Conservation (phyloP, 1,140 invertebrate genomes). For the Zaprionus lachaisei region DNA sequence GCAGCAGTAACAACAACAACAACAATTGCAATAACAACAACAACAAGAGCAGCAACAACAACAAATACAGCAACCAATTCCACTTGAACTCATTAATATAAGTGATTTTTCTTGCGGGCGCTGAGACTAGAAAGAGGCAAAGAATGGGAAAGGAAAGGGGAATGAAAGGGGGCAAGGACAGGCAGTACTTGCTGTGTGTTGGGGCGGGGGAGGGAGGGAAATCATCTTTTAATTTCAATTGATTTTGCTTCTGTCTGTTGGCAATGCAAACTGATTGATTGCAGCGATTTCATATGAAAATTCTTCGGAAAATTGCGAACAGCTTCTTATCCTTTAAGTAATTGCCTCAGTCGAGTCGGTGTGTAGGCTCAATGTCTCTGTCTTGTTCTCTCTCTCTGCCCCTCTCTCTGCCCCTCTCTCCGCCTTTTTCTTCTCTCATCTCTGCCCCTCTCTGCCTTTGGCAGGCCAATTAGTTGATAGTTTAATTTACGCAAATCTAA, state of each 20-base stretch:
- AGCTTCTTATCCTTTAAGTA: conserved; percentile 70
- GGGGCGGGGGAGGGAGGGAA: conserved; percentile 22
- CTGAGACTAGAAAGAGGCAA: conserved; percentile 24
- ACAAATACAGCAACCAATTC: conserved; percentile 54
- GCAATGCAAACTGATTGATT: conserved; percentile 79
- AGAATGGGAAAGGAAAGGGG: not conserved
- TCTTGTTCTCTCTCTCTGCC: not conserved
- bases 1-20: conserved; percentile 24
- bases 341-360: conserved; percentile 45
- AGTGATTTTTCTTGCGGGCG: conserved; percentile 81
- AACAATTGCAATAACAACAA: not conserved
- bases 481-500: conserved; percentile 78
- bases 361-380: not conserved
- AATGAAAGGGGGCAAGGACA: not conserved
- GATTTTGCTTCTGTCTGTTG: conserved; percentile 73
- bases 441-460: conserved; percentile 6
- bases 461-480: conserved; percentile 64
- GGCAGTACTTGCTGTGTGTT: not conserved
- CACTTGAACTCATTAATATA: conserved; percentile 82
- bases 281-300: conserved; percentile 78
- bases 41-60: conserved; percentile 8
- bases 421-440: not conserved
- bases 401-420: not conserved
- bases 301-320: conserved; percentile 48
- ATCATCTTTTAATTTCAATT: conserved; percentile 83